A percentile compares a stretch with the other conserved stretches of the same genome.
These are phyloP conservation scores for Amiota communis DNA, from an alignment of 2,888 invertebrate species.

Conservation along the genomic window DNA sequence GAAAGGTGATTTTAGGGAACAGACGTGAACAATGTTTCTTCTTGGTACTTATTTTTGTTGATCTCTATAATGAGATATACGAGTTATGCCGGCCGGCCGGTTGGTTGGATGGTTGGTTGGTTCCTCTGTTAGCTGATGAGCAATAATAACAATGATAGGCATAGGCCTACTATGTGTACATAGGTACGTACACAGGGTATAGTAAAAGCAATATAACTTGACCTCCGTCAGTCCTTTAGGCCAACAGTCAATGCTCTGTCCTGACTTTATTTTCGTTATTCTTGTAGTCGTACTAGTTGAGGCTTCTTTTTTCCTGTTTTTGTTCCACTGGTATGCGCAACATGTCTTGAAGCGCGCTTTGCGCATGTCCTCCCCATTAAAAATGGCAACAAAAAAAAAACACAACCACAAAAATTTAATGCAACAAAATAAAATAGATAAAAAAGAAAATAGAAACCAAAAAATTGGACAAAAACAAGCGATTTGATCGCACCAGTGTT, in stretches of 20 bases:
- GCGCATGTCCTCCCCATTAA: conserved; percentile 32
- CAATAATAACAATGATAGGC: conserved; percentile 30
- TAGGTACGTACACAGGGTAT: conserved; percentile 27
- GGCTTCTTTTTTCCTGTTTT: neutral
- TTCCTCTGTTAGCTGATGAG: conserved; percentile 40
- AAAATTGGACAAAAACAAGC: neutral
- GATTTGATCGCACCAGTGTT: neutral
- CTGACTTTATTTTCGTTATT: neutral
- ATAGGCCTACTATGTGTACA: neutral
- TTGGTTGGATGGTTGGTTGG: conserved; percentile 35
- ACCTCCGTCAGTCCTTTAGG: conserved; percentile 15
- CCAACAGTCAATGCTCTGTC: neutral
- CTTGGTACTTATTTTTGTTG: conserved; percentile 62
- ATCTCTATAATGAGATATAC: conserved; percentile 64
- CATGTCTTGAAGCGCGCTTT: conserved; percentile 25
- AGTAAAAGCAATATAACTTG: conserved; percentile 30
- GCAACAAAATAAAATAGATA: conserved; percentile 23
- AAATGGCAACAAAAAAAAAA: neutral
- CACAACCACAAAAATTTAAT: conserved; percentile 11
- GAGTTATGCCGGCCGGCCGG: conserved; percentile 61
- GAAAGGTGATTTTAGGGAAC: conserved; percentile 39
- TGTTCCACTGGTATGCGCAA: neutral
- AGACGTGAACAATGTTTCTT: conserved; percentile 42
- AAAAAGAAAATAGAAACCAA: conserved; percentile 12
- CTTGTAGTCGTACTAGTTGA: neutral